Percentiles rank a stretch among this genome's conserved stretches.
Conservation (phyloP, 2,113 vertebrate species). For the Macquaria australasica region DNA sequence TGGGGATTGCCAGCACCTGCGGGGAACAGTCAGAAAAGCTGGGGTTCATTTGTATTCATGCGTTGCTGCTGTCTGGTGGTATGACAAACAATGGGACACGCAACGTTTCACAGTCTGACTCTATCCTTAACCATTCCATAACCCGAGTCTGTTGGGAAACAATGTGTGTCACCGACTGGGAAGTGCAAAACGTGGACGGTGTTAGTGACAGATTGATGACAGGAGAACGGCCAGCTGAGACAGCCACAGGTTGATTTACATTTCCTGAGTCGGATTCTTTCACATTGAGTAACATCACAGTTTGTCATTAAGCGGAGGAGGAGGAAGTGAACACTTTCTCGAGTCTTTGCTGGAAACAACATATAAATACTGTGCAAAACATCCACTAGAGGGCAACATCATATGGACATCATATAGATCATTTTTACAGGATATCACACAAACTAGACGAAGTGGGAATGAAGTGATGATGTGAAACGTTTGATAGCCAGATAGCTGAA, state of each 20-base stretch:
- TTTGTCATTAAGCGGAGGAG: background rate
- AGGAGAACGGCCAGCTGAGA: background rate
- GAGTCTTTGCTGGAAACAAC: background rate
- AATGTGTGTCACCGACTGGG: background rate
- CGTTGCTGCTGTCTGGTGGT: background rate
- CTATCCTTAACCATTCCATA: slow-evolving; percentile 27
- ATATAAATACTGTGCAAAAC: background rate
- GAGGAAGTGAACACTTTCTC: background rate
- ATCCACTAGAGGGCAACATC: slow-evolving; percentile 28
- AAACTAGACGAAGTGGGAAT: background rate
- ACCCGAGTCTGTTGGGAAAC: background rate
- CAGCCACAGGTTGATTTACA: slow-evolving; percentile 9
- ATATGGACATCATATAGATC: background rate
- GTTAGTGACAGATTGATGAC: slow-evolving; percentile 11
- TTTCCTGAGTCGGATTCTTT: slow-evolving; percentile 35
- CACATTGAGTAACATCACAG: background rate
- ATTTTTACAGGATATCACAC: background rate
- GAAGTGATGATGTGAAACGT: background rate
- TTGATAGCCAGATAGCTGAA: background rate
- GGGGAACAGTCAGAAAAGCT: slow-evolving; percentile 5
- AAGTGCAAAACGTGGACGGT: background rate
- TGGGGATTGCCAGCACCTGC: slow-evolving; percentile 91
- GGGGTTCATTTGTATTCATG: slow-evolving; percentile 2
- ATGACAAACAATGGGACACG: background rate
- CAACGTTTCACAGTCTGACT: background rate